Evolutionary conservation across 2,113 vertebrate genomes (phyloP).

Genomic region (Hemichromis elongatus): DNA sequence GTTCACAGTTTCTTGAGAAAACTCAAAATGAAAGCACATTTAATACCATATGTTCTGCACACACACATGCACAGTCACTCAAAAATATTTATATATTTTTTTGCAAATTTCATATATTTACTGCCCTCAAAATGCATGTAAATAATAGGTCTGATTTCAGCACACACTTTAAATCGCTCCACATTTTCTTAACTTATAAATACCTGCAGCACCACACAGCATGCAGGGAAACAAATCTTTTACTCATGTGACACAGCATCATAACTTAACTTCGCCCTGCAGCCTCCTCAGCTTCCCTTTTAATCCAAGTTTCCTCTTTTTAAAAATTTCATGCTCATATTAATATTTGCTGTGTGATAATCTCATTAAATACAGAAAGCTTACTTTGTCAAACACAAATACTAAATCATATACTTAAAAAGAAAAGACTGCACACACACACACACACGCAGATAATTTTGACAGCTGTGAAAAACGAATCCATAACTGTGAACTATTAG

Average conservation of each 20-base stretch:
- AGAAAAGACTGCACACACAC: neutral
- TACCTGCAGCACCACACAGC: neutral
- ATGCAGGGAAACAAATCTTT: neutral
- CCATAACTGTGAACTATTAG: neutral
- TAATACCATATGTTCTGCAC: neutral
- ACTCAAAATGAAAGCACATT: neutral
- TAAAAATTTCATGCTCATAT: neutral
- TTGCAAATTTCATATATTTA: neutral
- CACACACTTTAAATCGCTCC: neutral
- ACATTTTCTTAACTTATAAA: neutral
- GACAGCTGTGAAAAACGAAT: neutral
- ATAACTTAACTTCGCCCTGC: neutral
- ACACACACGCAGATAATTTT: fast-evolving
- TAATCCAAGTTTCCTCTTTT: neutral
- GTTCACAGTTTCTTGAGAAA: neutral
- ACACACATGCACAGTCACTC: neutral
- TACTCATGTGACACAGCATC: neutral
- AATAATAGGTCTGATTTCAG: neutral
- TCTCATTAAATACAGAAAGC: neutral
- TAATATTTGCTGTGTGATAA: neutral
- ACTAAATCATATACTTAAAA: neutral
- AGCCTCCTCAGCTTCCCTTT: neutral
- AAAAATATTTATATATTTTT: no score
- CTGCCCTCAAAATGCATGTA: fast-evolving
- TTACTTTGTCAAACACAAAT: neutral